Evolutionary conservation across 2,888 invertebrate genomes (phyloP).

Genomic region (Blastobasis adustella): DNA sequence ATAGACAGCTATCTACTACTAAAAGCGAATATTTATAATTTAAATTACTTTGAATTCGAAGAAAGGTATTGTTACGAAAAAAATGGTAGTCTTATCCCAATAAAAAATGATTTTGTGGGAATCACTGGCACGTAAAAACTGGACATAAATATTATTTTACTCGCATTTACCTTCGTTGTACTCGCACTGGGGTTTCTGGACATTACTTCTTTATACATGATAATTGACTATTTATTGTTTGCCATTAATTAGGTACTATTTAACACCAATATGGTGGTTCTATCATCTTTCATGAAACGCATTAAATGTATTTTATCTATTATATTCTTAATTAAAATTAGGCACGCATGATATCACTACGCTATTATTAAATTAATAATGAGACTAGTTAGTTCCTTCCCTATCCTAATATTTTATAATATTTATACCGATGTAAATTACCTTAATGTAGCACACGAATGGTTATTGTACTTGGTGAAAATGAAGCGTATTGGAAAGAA

Average conservation of each 20-base stretch:
- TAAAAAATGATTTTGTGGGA: too few relatives aligned
- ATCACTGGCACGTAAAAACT: too few relatives aligned
- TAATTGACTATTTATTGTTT: not conserved
- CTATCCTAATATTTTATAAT: slow-evolving; percentile 56
- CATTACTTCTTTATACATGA: not conserved
- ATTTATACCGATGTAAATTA: slow-evolving; percentile 30
- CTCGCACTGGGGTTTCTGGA: not conserved
- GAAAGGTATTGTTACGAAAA: too few relatives aligned
- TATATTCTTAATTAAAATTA: slow-evolving; percentile 44
- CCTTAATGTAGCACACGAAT: slow-evolving; percentile 39
- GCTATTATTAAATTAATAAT: slow-evolving; percentile 44
- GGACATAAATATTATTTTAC: too few relatives aligned
- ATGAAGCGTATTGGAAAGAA: slow-evolving; percentile 56
- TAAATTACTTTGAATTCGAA: too few relatives aligned
- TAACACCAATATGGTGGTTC: slow-evolving; percentile 10
- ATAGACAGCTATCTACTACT: too few relatives aligned
- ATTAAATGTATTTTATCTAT: too few relatives aligned
- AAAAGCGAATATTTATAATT: too few relatives aligned
- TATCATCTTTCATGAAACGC: not conserved
- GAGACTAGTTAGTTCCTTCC: slow-evolving; percentile 72
- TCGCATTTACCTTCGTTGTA: slow-evolving; percentile 2
- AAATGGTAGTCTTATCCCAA: too few relatives aligned
- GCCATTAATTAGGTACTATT: slow-evolving; percentile 3
- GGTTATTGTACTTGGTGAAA: slow-evolving; percentile 68
- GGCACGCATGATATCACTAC: slow-evolving; percentile 68